Conservation (phyloP, 2,888 invertebrate genomes). For the Nomada lathburiana region DNA sequence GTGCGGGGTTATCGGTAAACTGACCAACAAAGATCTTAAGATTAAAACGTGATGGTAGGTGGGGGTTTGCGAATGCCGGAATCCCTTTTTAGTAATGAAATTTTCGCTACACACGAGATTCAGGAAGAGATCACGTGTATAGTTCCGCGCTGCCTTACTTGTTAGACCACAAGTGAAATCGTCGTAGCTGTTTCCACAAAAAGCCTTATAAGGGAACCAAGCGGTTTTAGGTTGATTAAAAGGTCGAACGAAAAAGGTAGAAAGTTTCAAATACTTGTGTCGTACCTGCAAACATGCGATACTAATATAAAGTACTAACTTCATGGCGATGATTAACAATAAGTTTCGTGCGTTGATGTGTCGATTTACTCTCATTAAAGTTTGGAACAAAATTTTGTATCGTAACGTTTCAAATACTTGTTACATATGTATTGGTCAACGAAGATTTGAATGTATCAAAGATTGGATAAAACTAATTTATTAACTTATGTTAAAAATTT, state of each 20-base stretch:
- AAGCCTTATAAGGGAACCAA: neutral
- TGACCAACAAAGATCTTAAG: conserved; percentile 9
- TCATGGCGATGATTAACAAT: too few relatives aligned
- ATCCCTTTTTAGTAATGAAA: conserved; percentile 29
- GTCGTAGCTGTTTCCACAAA: neutral
- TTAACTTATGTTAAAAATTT: too few relatives aligned
- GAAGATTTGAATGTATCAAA: too few relatives aligned
- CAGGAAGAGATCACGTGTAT: neutral
- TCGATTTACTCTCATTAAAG: too few relatives aligned
- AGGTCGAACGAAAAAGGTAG: neutral
- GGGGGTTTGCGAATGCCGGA: neutral
- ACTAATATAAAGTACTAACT: neutral
- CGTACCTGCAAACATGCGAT: neutral
- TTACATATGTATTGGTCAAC: too few relatives aligned
- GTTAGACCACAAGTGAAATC: conserved; percentile 1
- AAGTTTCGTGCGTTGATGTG: too few relatives aligned
- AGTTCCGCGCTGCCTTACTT: neutral
- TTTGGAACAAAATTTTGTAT: too few relatives aligned
- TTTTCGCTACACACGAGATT: conserved; percentile 7
- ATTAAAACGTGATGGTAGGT: neutral
- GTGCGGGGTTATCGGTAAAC: neutral
- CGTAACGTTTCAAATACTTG: too few relatives aligned
- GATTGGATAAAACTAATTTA: too few relatives aligned
- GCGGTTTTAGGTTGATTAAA: conserved; percentile 28
- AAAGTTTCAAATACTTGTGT: neutral